Evolutionary conservation across 2,888 invertebrate genomes (phyloP), one percentile per base, ranked within the genome.

Genomic region (Hanleya hanleyi): DNA sequence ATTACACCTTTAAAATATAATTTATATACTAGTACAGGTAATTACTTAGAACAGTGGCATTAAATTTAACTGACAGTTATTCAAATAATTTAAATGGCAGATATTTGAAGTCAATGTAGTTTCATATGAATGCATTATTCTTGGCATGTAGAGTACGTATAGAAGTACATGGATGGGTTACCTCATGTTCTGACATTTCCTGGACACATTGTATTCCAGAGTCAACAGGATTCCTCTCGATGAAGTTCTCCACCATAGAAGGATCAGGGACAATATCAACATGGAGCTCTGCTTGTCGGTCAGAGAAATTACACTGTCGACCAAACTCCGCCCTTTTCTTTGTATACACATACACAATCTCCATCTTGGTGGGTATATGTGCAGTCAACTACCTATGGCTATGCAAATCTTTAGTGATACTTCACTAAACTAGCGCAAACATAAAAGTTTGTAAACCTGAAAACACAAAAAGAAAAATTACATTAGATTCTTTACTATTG

Each of bases 161-260:
- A 36, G 18, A 33, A n/a, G 29, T 51, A 47, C 47, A n/a, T 29
- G 69, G 35, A n/a, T n/a, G n/a, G 57, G 64, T 75, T 79, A 90
- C 91, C 86, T 91, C 90, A 86, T 91, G 91, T 76, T 90, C 90
- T 67, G 91, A 90, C 89, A 91, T 91, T 81, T 90, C 90, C 74
- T 88, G 89, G 1, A 89, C 89, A 83, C 90, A 89, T 83, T 92
- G 91, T 71, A 90, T 86, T 18, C 87, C 89, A 50, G 82, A 82
- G 73, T 91, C 91, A 5, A 90, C 88, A 37, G 89, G 91, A 78
- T 91, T 87, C 67, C 88, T 83, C 68, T 89, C 89, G 33, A 91
- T 85, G 74, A 89, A 91, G 67, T 91, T 86, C 18, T 87, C 83
- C 26, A 83, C 75, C 12, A 89, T 77, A 18, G 78, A 75, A 22